Percentiles rank a stretch among this genome's conserved stretches.
phyloP scores from a whole-genome alignment of 2,888 invertebrate genomes.

The Cordylochernes scorpioides region DNA sequence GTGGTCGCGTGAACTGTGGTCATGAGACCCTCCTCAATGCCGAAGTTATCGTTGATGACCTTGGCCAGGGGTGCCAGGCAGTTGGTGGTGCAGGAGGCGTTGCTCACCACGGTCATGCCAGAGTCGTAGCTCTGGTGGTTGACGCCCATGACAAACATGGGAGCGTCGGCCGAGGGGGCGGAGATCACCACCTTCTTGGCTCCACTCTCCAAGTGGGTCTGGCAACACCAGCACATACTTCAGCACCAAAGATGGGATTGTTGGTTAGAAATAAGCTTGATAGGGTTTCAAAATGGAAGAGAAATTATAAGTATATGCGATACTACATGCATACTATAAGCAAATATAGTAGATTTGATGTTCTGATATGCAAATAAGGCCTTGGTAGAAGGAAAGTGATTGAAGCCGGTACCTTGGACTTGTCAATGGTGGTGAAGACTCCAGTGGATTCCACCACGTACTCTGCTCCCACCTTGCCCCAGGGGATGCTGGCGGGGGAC shows the following conservation, averaged over 20 bases:
- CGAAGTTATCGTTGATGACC: conserved; percentile 82
- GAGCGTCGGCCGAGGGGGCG: conserved; percentile 93
- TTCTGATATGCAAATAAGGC: too few species aligned
- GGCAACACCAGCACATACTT: conserved; percentile 12
- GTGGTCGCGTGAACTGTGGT: conserved; percentile 92
- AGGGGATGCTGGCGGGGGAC: conserved; percentile 48
- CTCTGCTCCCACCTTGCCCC: conserved; percentile 73
- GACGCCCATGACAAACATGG: conserved; percentile 93
- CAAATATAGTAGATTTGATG: too few species aligned
- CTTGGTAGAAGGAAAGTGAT: not conserved
- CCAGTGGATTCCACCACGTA: conserved; percentile 94
- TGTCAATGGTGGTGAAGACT: conserved; percentile 83
- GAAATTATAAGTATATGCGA: too few species aligned
- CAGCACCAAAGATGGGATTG: too few species aligned
- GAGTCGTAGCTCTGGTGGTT: conserved; percentile 70
- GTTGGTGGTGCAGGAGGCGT: conserved; percentile 97
- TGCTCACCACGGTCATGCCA: conserved; percentile 52
- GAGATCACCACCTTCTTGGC: conserved; percentile 92
- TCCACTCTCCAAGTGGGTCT: conserved; percentile 59
- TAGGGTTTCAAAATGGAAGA: too few species aligned
- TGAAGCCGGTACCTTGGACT: conserved; percentile 39
- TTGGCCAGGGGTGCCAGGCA: conserved; percentile 91
- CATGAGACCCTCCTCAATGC: conserved; percentile 80
- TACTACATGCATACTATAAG: too few species aligned
- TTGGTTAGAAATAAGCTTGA: too few species aligned